These are phyloP conservation scores for Sericinus montela DNA, from an alignment of 2,888 invertebrate species.

Conservation along the genomic window DNA sequence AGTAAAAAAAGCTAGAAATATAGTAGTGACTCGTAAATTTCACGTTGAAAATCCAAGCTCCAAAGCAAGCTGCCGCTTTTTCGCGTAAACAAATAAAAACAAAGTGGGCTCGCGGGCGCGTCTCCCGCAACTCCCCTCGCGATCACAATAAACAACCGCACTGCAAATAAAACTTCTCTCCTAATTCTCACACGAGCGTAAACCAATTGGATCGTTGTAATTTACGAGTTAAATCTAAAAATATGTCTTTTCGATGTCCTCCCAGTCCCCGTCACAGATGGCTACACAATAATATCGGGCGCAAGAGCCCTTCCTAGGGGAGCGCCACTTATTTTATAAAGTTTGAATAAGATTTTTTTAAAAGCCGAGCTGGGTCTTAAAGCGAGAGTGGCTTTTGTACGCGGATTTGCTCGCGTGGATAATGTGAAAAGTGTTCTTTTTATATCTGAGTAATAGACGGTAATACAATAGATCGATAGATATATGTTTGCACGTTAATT, in stretches of 20 bases:
- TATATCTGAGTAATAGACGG: neutral
- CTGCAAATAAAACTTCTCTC: conserved; percentile 59
- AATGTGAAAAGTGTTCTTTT: conserved; percentile 10
- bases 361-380: conserved; percentile 61
- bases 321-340: conserved; percentile 71
- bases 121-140: conserved; percentile 9
- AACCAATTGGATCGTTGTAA: conserved; percentile 74
- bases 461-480: no score
- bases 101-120: conserved; percentile 10
- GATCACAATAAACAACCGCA: conserved; percentile 54
- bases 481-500: no score
- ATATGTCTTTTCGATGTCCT: conserved; percentile 74
- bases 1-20: neutral
- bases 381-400: conserved; percentile 34
- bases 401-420: conserved; percentile 26
- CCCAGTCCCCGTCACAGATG: conserved; percentile 70
- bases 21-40: neutral
- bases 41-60: neutral
- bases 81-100: conserved; percentile 16
- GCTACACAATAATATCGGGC: conserved; percentile 72
- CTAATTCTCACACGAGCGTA: conserved; percentile 74
- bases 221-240: conserved; percentile 78
- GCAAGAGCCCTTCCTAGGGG: conserved; percentile 59
- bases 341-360: conserved; percentile 79
- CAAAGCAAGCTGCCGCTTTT: conserved; percentile 3